Evolutionary conservation across 2,113 vertebrate species (phyloP).

Genomic region (Phyllostomus hastatus): DNA sequence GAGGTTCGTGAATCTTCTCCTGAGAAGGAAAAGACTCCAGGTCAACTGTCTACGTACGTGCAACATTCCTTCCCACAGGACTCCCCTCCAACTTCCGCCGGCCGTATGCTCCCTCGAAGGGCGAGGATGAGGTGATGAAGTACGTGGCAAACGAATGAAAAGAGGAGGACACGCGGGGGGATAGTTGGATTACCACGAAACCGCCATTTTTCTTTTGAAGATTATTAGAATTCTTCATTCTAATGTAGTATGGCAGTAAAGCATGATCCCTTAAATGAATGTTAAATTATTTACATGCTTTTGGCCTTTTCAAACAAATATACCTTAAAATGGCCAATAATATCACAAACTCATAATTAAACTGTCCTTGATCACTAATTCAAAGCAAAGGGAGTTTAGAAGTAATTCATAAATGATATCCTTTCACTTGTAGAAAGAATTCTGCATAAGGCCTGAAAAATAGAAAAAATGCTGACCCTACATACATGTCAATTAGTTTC

Average conservation of each 20-base stretch:
- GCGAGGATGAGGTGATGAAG: background rate
- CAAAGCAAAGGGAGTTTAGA: background rate
- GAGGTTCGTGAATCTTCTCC: slow-evolving; percentile 92
- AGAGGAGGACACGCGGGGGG: background rate
- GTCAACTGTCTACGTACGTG: background rate
- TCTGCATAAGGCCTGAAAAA: background rate
- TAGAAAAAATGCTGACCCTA: background rate
- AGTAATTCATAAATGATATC: background rate
- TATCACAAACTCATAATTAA: background rate
- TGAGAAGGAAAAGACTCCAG: slow-evolving; percentile 67
- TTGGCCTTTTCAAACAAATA: slow-evolving; percentile 32
- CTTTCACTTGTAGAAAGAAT: background rate
- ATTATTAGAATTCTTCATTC: background rate
- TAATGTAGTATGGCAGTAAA: no score
- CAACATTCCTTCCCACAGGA: background rate
- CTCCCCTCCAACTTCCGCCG: background rate
- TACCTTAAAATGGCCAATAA: background rate
- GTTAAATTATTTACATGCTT: background rate
- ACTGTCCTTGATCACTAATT: background rate
- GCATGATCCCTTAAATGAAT: background rate
- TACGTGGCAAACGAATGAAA: background rate
- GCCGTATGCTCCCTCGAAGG: background rate
- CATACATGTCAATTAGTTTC: background rate
- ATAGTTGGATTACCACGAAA: background rate
- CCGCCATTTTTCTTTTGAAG: background rate